Evolutionary conservation across 2,797 vertebrate species (phyloP).

Genomic region (Microchirus variegatus): DNA sequence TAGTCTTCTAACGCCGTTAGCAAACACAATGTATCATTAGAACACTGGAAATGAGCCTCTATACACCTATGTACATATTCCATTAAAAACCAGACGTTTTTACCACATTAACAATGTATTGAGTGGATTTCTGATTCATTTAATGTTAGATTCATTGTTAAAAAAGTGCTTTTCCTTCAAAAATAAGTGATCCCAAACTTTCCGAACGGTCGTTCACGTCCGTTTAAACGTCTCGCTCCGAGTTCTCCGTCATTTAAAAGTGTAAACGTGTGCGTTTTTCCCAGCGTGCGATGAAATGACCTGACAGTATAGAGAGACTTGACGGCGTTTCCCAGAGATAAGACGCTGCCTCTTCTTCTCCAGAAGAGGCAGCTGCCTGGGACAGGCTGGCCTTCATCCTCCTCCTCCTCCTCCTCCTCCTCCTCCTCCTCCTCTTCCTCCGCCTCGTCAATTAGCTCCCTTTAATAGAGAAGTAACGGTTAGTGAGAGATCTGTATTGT

Average conservation of each 20-base stretch:
- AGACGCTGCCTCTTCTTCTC: slow-evolving; percentile 31
- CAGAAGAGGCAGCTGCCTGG: slow-evolving; percentile 64
- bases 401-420: slow-evolving; percentile 53
- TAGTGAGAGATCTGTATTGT: slow-evolving; percentile 65
- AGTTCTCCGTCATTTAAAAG: slow-evolving; percentile 26
- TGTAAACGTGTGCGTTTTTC: slow-evolving; percentile 19
- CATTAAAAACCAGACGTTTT: no score
- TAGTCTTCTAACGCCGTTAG: no score
- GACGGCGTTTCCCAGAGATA: slow-evolving; percentile 22
- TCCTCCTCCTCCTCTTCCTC: slow-evolving; percentile 56
- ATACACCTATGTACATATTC: no score
- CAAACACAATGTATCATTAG: no score
- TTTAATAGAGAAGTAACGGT: slow-evolving; percentile 71
- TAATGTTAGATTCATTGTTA: no score
- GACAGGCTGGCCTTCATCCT: slow-evolving; percentile 49
- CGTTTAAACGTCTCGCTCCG: no score
- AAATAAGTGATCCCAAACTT: no score
- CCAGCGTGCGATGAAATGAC: slow-evolving; percentile 23
- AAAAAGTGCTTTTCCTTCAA: no score
- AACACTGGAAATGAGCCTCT: no score
- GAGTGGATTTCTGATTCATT: no score
- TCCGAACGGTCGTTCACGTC: no score
- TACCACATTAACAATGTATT: no score
- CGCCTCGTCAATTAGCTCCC: slow-evolving; percentile 71
- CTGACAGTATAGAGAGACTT: slow-evolving; percentile 32